These are phyloP conservation scores for Drosophila mimica DNA, from an alignment of 2,888 invertebrate genomes.

Conservation along the genomic window DNA sequence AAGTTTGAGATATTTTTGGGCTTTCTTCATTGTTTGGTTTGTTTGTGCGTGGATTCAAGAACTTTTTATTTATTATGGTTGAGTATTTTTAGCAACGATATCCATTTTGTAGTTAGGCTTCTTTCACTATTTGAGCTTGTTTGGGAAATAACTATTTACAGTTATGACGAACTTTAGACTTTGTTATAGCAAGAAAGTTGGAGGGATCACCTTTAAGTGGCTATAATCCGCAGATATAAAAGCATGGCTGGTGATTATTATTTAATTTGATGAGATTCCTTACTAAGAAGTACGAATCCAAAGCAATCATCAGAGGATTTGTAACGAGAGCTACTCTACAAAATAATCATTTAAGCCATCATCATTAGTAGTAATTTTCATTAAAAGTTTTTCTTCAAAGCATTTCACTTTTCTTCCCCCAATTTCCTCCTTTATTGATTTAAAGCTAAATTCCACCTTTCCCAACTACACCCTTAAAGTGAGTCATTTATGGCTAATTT, in stretches of 20 bases:
- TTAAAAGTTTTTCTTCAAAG: not conserved
- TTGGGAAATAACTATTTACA: too few relatives aligned
- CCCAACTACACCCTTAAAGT: not conserved
- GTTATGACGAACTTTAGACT: not conserved
- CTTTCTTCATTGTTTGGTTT: not conserved
- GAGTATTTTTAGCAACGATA: slow-evolving; percentile 13
- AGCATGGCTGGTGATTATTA: not conserved
- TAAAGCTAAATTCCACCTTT: not conserved
- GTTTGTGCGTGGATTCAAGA: not conserved
- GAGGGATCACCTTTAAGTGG: not conserved
- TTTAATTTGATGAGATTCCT: not conserved
- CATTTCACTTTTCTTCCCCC: not conserved
- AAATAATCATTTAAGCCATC: not conserved
- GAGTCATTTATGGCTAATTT: not conserved
- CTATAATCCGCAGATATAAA: not conserved
- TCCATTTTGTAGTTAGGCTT: not conserved
- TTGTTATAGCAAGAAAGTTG: not conserved
- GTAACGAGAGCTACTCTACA: not conserved
- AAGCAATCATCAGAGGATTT: too few relatives aligned
- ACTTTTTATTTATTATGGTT: slow-evolving; percentile 4
- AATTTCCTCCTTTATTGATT: not conserved
- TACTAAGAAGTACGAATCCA: too few relatives aligned
- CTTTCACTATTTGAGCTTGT: not conserved
- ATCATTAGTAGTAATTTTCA: not conserved
- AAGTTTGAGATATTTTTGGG: slow-evolving; percentile 9